Conservation (phyloP, 2,888 invertebrate genomes). For the Conomelus anceps region DNA sequence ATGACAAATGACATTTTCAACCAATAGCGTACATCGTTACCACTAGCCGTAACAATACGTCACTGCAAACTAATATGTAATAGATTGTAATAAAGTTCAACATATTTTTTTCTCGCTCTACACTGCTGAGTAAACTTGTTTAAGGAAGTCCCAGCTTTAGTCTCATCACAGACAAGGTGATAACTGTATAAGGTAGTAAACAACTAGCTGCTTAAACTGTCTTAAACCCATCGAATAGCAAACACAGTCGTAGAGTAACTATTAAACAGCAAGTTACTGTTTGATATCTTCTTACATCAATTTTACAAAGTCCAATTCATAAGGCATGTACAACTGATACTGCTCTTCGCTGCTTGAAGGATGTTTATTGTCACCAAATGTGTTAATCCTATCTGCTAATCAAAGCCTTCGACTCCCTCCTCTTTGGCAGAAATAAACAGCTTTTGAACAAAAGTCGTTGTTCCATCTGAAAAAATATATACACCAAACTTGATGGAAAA, state of each 20-base stretch:
- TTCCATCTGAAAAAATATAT: constrained; percentile 50
- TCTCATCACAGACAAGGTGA: background rate
- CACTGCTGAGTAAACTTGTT: no score
- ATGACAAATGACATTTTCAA: no score
- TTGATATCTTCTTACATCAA: background rate
- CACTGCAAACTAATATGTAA: no score
- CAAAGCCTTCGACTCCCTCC: constrained; percentile 43
- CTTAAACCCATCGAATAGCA: background rate
- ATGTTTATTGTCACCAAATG: background rate
- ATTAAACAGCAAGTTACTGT: no score
- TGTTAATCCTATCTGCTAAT: background rate
- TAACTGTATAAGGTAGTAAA: background rate
- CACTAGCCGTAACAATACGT: no score
- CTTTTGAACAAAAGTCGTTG: constrained; percentile 60
- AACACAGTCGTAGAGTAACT: background rate
- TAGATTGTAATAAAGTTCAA: no score
- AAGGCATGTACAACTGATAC: background rate
- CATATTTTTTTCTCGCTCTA: no score
- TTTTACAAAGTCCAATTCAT: no score
- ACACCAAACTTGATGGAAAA: no score
- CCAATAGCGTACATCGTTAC: no score
- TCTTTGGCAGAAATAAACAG: constrained; percentile 71
- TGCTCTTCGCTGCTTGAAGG: background rate
- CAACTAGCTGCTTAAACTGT: background rate
- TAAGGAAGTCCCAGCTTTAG: no score